Conservation (phyloP, 1,140 invertebrate genomes). For the Formica selysi region DNA sequence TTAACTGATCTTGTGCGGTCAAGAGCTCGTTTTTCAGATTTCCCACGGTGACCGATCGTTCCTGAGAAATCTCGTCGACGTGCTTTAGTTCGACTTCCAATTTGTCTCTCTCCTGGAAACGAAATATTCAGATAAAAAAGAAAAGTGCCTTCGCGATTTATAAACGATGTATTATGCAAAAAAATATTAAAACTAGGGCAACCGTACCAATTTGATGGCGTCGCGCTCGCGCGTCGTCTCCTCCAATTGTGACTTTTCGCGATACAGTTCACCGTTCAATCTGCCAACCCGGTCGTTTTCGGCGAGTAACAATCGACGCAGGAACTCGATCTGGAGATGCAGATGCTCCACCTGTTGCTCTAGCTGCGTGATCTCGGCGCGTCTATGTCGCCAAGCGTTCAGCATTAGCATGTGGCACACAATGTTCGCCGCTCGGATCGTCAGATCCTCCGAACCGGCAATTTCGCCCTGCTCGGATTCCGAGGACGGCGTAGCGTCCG, state of each 20-base stretch:
- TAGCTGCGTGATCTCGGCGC: constrained; percentile 85
- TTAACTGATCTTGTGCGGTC: constrained; percentile 75
- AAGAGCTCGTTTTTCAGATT: constrained; percentile 82
- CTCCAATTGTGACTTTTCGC: constrained; percentile 84
- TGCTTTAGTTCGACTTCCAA: constrained; percentile 83
- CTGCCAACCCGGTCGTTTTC: constrained; percentile 87
- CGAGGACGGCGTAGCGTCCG: constrained; percentile 46
- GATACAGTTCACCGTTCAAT: constrained; percentile 86
- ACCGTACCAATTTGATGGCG: constrained; percentile 75
- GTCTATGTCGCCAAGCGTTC: constrained; percentile 87
- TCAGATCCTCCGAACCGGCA: constrained; percentile 56
- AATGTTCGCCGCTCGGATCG: constrained; percentile 81
- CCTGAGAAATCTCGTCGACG: constrained; percentile 80
- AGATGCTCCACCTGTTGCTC: constrained; percentile 86
- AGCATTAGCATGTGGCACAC: constrained; percentile 86
- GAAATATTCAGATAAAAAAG: background rate
- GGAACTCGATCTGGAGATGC: constrained; percentile 87
- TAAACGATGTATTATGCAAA: background rate
- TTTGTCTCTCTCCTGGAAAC: constrained; percentile 85
- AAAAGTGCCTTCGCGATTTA: background rate
- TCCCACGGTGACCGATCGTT: constrained; percentile 81
- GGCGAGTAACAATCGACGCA: constrained; percentile 87
- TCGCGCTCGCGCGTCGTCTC: constrained; percentile 83
- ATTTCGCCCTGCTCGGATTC: constrained; percentile 61
- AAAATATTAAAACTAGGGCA: background rate